Conservation (phyloP, 2,113 vertebrate species). For the Corvus hawaiiensis region DNA sequence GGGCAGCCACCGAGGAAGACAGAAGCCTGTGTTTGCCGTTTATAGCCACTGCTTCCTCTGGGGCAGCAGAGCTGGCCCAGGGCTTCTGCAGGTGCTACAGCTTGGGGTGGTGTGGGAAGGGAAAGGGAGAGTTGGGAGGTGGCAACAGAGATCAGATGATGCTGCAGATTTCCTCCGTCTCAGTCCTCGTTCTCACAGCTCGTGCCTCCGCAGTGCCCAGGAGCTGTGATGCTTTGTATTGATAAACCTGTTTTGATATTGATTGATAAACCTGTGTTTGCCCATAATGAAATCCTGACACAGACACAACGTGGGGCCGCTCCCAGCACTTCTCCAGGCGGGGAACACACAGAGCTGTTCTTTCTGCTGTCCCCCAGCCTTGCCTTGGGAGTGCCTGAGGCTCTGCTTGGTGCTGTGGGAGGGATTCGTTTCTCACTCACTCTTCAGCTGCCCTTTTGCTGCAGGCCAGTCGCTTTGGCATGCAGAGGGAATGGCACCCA, state of each 20-base stretch:
- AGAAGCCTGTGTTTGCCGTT: neutral
- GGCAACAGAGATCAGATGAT: neutral
- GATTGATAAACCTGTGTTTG: neutral
- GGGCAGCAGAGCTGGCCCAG: neutral
- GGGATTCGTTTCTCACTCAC: rapidly evolving
- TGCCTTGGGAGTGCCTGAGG: neutral
- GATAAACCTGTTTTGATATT: rapidly evolving
- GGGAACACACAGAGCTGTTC: neutral
- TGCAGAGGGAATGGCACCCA: neutral
- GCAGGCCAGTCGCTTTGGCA: neutral
- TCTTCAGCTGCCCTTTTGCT: neutral
- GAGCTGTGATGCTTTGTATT: neutral
- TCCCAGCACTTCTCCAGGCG: neutral
- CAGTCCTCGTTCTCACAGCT: neutral
- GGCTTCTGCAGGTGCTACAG: neutral
- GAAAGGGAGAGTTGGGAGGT: neutral
- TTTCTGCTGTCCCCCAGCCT: neutral
- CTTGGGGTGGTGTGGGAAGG: neutral
- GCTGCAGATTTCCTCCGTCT: neutral
- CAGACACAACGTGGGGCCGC: neutral
- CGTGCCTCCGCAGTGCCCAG: neutral
- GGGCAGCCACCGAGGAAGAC: neutral
- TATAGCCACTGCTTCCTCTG: neutral
- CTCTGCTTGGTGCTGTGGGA: neutral
- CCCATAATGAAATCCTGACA: rapidly evolving